Evolutionary conservation across 2,113 vertebrate genomes (phyloP), one percentile per base, ranked within the genome.

Genomic region (Cheirogaleus medius): DNA sequence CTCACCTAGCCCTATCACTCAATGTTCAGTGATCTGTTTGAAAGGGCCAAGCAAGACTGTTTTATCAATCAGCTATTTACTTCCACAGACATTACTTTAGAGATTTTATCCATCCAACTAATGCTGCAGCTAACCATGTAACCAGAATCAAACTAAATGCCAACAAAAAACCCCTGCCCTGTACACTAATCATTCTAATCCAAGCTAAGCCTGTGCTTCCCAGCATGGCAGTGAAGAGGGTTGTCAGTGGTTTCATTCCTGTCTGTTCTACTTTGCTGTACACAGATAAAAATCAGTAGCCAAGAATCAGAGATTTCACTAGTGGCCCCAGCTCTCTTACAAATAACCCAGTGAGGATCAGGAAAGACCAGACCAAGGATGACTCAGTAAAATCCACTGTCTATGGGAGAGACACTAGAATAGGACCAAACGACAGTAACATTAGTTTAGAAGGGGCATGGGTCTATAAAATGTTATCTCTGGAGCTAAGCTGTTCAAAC

Each of bases 271-370:
- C 64, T 95, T 73, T 87, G 32, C 37, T 96, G 74, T 77, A 42
- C 69, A 66, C 63, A 95, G 94, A 97, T 90, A 80, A 97, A 95
- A 95, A 94, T 95, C 90, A 76, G 60, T n/a, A 56, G 74, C 74
- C 77, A 81, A 71, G 87, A 96, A 34, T 63, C 60, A 71, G 68
- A 86, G 56, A 78, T 95, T 80, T 91, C 69, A 71, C 21, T 47
- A 37, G 11, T 89, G 66, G 63, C 39, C 58, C 29, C 86, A 71
- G 37, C 10, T 93, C 83, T 81, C 54, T 82, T 74, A 52, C 56
- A 91, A 37, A 94, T 69, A 74, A 56, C 52, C 73, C 49, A 39
- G 76, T 47, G 64, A 85, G 88, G 49, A 42, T 93, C 87, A 83
- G 89, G 82, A 81, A 73, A 97, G 68, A 87, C 4, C 74, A 73